Evolutionary conservation across 2,888 invertebrate species (phyloP), one percentile per base, ranked within the genome.

Genomic region (Escarpia spicata): DNA sequence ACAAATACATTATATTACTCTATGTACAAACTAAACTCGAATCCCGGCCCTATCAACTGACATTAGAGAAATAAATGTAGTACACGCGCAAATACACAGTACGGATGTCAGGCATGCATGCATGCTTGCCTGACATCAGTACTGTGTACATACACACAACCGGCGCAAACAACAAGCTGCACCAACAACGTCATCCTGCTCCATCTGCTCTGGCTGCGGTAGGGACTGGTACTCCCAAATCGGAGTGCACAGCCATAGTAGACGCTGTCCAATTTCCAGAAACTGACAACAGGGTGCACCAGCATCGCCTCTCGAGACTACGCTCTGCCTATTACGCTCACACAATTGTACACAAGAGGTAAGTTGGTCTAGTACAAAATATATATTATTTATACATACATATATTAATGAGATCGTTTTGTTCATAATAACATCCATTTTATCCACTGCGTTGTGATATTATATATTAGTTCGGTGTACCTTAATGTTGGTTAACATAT

Each of bases 61-160:
- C 37, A 37, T 37, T 37, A 37, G 37, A 52, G 1, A 52, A 0
- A 52, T 52, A 52, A 12, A 52, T 52, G 9, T 52, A 9, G 15
- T 52, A 15, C 52, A 45, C 45, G 45, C 45, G 10, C 45, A 45
- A 45, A 60, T 19, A 60, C 26, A 60, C 26, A 60, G 4, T 19
- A 60, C 15, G 4, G 15, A 4, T 19, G 12, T 10, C 60, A 26
- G 4, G 92, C 75, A 93, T 91, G 91, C 91, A 93, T 90, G 93
- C 91, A 93, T 93, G 92, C 90, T 0, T 91, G 91, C 44, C 93
- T 90, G 92, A 90, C 92, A 89, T 90, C 52, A 93, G 90, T 92
- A 60, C 93, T 92, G 93, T 60, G 92, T 89, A 93, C 89, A 93
- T 90, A 93, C 90, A 93, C 75, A 93, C 92, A 93, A 92, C 91